Base-by-base conservation (phyloP, 2,113 vertebrate species). In the Arenaria interpres region DNA sequence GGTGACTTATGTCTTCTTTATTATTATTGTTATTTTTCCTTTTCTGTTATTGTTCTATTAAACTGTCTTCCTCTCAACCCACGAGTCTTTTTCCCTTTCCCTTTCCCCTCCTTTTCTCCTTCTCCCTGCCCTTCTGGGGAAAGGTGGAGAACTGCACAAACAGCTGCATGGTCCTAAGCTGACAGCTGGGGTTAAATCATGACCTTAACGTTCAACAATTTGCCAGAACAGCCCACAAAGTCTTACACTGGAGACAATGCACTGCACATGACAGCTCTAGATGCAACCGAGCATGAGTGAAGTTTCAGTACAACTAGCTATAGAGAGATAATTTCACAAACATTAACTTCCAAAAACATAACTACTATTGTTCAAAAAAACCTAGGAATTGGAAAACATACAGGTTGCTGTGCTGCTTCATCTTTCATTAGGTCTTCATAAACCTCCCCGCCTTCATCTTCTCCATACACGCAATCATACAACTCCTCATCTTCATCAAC, bases 371-470 rank as follows among this genome's bases (percentile, higher is more conserved):
- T 13, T 69, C 4, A 1, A 86, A 83, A 82, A 32, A 7, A 32
- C 5, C 23, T 30, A 85, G 53, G 69, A 85, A 93, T 3, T 11
- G 10, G 21, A 78, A 93, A 89, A 79, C 98, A 1, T 98, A 99
- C 99, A 67, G 98, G 98, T 35, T 98, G 98, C 56, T 98, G 98
- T 6, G 98, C 95, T 66, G 98, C 98, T 96, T 99, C 99, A 3
- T 99, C 98, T 97, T 99, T 99, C 99, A 99, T 99, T 45, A 99
- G 93, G 96, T 99, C 99, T 97, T 99, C 99, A 19, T 99, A 99
- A 81, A 99, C 99, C 94, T 99, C 99, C 6, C 99, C 99, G 4
- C 99, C 99, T 77, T 99, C 99, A 60, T 99, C 99, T 78, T 99
- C 99, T 19, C 99, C 99, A 19, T 99, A 99, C 35, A 99, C 99